phyloP scores from a whole-genome alignment of 1,140 invertebrate genomes.

The Monomorium pharaonis region DNA sequence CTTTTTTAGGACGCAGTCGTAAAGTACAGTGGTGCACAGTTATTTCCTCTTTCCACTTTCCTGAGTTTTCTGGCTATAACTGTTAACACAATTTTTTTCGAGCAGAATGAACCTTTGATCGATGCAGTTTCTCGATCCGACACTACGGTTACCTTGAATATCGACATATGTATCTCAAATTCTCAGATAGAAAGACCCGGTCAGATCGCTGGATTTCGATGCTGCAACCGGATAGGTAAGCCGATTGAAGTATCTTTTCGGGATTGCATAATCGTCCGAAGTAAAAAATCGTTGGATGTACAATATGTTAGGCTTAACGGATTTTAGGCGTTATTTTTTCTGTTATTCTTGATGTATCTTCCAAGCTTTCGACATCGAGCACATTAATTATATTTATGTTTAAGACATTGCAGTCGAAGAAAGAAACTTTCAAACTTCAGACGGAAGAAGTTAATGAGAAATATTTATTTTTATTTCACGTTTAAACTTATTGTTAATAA shows the following conservation, averaged over 20 bases:
- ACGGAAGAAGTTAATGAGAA: background rate
- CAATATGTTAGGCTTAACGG: background rate
- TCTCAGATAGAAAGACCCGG: conserved; percentile 86
- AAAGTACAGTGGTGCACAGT: background rate
- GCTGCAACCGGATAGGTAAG: conserved; percentile 77
- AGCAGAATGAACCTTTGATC: conserved; percentile 70
- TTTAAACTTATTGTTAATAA: background rate
- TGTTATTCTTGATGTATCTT: background rate
- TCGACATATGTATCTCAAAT: conserved; percentile 79
- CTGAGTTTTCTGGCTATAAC: background rate
- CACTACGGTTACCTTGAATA: conserved; percentile 82
- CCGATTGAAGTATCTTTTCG: conserved; percentile 57
- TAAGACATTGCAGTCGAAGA: background rate
- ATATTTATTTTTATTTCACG: background rate
- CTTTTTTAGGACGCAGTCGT: background rate
- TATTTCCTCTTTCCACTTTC: background rate
- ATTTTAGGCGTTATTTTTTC: background rate
- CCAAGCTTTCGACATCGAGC: background rate
- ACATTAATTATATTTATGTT: background rate
- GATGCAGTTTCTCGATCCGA: conserved; percentile 87
- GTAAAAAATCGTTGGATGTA: background rate
- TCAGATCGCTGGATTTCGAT: conserved; percentile 80
- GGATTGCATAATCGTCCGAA: background rate
- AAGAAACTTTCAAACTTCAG: background rate
- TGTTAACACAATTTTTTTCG: conserved; percentile 1